These are phyloP conservation scores for Eupithecia dodoneata DNA, from an alignment of 2,888 invertebrate genomes.

Conservation along the genomic window DNA sequence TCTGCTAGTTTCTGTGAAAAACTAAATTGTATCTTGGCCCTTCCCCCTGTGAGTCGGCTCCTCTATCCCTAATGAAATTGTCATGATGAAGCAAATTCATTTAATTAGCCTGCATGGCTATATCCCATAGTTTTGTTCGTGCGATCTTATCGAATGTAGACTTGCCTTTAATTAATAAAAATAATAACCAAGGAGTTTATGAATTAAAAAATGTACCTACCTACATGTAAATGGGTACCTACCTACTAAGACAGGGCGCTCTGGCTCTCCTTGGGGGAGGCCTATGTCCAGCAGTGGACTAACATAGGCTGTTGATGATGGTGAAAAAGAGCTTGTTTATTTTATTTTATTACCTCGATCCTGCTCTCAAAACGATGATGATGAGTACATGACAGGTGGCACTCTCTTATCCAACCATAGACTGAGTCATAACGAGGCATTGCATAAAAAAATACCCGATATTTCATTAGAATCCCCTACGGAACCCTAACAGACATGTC, in stretches of 20 bases:
- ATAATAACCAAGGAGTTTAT: no score
- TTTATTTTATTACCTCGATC: no score
- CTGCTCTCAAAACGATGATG: no score
- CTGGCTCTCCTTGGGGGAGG: no score
- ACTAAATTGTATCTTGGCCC: not conserved
- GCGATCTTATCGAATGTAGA: conserved; percentile 1
- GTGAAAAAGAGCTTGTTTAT: no score
- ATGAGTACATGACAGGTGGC: not conserved
- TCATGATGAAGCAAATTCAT: conserved; percentile 70
- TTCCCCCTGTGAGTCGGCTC: not conserved
- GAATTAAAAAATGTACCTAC: no score
- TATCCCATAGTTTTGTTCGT: conserved; percentile 4
- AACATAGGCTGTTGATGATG: no score
- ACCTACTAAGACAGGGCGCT: no score
- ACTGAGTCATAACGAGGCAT: not conserved
- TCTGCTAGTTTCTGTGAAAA: not conserved
- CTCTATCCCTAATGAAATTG: conserved; percentile 62
- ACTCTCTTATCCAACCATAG: not conserved
- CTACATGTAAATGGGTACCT: no score
- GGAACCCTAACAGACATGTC: conserved; percentile 38
- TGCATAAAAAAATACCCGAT: conserved; percentile 11
- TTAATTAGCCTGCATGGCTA: conserved; percentile 47
- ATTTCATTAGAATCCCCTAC: conserved; percentile 33
- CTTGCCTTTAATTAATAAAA: not conserved
- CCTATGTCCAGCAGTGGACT: no score